Conservation (phyloP, 2,888 invertebrate species). For the Drosophila mulleri region DNA sequence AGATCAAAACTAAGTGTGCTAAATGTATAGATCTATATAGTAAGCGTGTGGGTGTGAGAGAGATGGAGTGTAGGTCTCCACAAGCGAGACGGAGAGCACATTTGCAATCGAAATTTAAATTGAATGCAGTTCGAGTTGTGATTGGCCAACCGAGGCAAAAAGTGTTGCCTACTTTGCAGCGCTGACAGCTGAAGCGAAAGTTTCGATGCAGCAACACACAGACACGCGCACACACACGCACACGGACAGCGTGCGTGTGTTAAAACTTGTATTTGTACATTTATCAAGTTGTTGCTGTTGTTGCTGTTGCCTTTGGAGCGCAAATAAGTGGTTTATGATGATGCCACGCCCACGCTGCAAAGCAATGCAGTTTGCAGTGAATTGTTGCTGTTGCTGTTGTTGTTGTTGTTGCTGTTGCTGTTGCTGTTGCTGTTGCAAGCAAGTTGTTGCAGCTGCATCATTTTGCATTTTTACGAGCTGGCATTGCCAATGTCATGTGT, state of each 20-base stretch:
- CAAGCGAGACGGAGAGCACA: not conserved
- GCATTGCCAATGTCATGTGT: slow-evolving; percentile 52
- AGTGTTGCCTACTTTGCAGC: slow-evolving; percentile 54
- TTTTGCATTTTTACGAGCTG: slow-evolving; percentile 75
- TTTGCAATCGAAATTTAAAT: not conserved
- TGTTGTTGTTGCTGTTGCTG: slow-evolving; percentile 19
- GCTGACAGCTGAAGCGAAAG: slow-evolving; percentile 26
- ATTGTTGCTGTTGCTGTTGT: slow-evolving; percentile 2
- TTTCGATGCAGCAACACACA: slow-evolving; percentile 7
- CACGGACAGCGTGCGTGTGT: slow-evolving; percentile 6
- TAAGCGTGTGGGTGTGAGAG: too few relatives aligned
- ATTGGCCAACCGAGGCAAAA: slow-evolving; percentile 13
- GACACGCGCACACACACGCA: slow-evolving; percentile 1
- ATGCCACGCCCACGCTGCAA: slow-evolving; percentile 40
- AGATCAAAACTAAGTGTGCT: too few relatives aligned
- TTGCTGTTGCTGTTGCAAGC: slow-evolving; percentile 11
- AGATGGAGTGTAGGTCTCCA: too few relatives aligned
- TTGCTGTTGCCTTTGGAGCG: slow-evolving; percentile 71
- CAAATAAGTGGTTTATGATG: slow-evolving; percentile 80
- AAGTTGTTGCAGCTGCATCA: slow-evolving; percentile 46
- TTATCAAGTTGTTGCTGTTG: slow-evolving; percentile 54
- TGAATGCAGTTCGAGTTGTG: slow-evolving; percentile 13
- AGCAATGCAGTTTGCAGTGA: slow-evolving; percentile 31
- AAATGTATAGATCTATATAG: too few relatives aligned
- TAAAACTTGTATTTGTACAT: slow-evolving; percentile 53